Conservation (phyloP, 2,113 vertebrate species). For the Pangasianodon gigas region DNA sequence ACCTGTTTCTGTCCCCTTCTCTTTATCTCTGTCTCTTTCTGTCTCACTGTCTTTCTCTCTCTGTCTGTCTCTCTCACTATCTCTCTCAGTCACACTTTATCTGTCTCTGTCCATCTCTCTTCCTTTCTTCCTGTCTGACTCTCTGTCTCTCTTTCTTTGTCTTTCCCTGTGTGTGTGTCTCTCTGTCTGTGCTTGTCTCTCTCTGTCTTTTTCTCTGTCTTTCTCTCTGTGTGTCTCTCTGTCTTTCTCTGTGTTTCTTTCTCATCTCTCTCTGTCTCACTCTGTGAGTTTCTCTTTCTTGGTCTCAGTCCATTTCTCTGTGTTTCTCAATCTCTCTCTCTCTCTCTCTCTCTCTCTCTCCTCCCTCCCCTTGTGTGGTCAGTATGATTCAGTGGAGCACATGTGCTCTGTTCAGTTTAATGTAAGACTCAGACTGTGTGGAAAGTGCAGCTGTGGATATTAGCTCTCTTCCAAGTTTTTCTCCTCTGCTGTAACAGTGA, state of each 20-base stretch:
- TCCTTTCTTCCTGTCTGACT: conserved; percentile 28
- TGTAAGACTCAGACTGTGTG: conserved; percentile 62
- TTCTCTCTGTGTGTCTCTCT: no score
- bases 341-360: conserved; percentile 48
- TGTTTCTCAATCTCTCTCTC: conserved; percentile 30
- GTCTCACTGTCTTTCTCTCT: conserved; percentile 21
- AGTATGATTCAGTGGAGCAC: conserved; percentile 70
- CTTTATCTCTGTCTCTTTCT: background rate
- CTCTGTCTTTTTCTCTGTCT: background rate
- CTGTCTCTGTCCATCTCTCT: background rate
- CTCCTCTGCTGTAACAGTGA: background rate
- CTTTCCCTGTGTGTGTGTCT: background rate
- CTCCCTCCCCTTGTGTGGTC: conserved; percentile 58
- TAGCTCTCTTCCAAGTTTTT: conserved; percentile 1
- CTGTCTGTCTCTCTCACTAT: conserved; percentile 34
- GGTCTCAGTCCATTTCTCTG: conserved; percentile 27
- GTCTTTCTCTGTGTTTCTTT: background rate
- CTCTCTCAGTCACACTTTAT: background rate
- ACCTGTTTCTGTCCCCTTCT: background rate
- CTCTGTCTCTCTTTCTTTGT: conserved; percentile 19
- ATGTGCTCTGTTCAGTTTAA: conserved; percentile 66
- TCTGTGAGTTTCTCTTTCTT: background rate
- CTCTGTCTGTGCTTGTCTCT: no score
- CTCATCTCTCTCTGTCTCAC: conserved; percentile 16
- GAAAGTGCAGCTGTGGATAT: conserved; percentile 36